Percentiles rank a stretch among this genome's conserved stretches.
phyloP scores from a whole-genome alignment of 2,797 vertebrate species.

The Coracias cyanogaster region DNA sequence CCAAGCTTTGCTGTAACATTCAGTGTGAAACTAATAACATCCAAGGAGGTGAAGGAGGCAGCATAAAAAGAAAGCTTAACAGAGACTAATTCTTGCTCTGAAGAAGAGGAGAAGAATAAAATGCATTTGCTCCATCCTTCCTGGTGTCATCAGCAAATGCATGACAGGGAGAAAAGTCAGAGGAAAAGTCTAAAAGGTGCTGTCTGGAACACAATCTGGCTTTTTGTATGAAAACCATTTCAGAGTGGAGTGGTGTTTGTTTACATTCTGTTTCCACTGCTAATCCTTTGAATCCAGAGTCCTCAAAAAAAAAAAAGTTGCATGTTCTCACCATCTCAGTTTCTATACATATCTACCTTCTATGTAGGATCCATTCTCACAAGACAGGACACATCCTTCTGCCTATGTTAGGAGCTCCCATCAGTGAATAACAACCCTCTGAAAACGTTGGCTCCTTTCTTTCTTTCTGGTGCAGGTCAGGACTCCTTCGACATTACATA shows the following conservation, averaged over 20 bases:
- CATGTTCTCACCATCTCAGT: background rate
- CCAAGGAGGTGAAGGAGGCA: background rate
- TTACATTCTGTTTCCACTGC: background rate
- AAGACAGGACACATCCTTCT: background rate
- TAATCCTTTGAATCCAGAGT: background rate
- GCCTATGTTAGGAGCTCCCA: background rate
- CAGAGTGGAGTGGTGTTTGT: fast-evolving
- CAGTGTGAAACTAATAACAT: background rate
- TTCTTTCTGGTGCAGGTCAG: background rate
- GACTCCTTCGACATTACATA: background rate
- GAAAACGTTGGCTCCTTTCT: background rate
- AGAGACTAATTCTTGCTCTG: background rate
- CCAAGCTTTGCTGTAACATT: background rate
- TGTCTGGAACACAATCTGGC: background rate
- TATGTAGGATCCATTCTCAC: background rate
- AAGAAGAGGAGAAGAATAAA: background rate
- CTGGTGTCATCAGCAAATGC: background rate
- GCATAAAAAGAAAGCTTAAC: background rate
- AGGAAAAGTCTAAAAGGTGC: background rate
- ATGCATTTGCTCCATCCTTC: background rate
- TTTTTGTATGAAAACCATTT: background rate
- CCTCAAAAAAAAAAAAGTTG: background rate
- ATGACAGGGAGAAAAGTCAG: background rate
- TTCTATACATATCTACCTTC: background rate
- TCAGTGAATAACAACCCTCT: background rate